Base-by-base conservation (phyloP, 1,140 invertebrate species). In the Coboldia fuscipes region DNA sequence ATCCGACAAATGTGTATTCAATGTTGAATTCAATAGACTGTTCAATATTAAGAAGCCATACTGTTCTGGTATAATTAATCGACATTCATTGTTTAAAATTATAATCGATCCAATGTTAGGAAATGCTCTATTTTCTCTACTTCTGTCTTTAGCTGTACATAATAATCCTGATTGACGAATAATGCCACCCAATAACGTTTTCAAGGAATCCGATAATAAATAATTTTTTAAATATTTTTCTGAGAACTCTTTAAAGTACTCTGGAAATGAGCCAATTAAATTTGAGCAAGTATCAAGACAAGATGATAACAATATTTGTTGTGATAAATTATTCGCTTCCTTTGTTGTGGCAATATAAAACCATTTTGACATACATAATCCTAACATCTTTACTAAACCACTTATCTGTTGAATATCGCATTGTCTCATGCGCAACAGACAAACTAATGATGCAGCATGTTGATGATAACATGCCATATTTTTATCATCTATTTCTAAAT, bases 371-470 rank as follows among this genome's bases (percentile, higher is more conserved):
- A 45, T 45, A 28, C 51, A 55, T 20, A 35, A 24, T n/a, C 14
- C 16, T 2, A 38, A 18, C 8, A 8, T 32, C n/a, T 38, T 33
- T 3, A 13, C 12, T 9, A 38, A 21, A 13, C n/a, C n/a, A n/a
- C n/a, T n/a, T 28, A 20, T 22, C 3, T 10, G 12, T 24, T 1
- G 33, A 12, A 1, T 24, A 6, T 14, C 4, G 7, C 1, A 24
- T 6, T 24, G 47, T 42, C 5, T 46, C 45, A 22, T 44, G 43
- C 12, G 42, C 40, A 34, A 55, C 4, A 47, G 38, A n/a, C 37
- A 38, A 14, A 55, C 15, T 31, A 55, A 35, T 14, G 51, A 46
- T 24, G 51, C 40, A 42, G 50, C 52, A 48, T 54, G 51, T 34
- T 53, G 51, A 2, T 48, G 43, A 28, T 53, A 42, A 13, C 54